phyloP scores from a whole-genome alignment of 2,888 invertebrate species.

The Acronicta leporina region DNA sequence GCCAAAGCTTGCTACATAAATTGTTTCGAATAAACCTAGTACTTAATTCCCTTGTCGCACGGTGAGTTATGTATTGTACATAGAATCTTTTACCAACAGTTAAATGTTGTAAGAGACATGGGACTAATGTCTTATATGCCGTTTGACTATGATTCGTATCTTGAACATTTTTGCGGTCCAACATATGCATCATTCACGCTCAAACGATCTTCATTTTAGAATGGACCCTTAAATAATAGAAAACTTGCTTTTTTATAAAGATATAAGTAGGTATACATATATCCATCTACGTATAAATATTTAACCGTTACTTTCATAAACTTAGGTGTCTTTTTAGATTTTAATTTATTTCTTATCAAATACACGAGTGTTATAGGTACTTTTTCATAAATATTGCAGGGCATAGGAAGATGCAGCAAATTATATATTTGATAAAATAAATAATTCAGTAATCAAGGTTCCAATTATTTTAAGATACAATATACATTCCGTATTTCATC shows the following conservation, averaged over 20 bases:
- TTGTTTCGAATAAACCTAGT: no score
- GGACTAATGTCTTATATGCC: neutral
- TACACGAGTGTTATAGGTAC: no score
- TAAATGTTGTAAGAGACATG: neutral
- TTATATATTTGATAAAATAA: neutral
- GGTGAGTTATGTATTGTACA: neutral
- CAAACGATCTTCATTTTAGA: conserved; percentile 9
- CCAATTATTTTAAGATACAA: neutral
- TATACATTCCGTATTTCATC: neutral
- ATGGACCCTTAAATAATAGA: conserved; percentile 2
- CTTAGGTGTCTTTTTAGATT: neutral
- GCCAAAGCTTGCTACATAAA: no score
- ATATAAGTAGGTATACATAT: neutral
- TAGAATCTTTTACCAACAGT: neutral
- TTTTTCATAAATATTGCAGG: no score
- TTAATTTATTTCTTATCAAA: neutral
- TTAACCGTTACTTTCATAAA: no score
- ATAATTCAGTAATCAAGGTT: neutral
- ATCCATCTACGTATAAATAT: no score
- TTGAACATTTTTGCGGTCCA: conserved; percentile 1
- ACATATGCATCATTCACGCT: conserved; percentile 22
- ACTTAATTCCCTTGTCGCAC: no score
- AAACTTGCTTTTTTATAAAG: conserved; percentile 4
- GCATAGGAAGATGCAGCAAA: no score
- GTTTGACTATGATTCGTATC: neutral